A percentile compares a stretch with the other conserved stretches of the same genome.
Conservation (phyloP, 1,140 invertebrate genomes). For the Fopius arisanus region DNA sequence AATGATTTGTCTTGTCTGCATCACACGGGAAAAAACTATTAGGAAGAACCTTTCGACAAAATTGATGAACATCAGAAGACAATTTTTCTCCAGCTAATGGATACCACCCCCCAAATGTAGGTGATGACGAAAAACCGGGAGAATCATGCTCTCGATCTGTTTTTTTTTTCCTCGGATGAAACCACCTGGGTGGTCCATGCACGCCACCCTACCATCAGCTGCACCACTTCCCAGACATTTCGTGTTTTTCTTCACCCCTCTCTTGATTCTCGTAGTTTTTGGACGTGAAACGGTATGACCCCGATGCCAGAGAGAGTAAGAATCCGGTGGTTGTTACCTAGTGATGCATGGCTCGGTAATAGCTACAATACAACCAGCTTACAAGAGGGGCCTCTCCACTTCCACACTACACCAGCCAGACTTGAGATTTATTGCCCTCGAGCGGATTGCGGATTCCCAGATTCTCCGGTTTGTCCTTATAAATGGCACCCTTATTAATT, state of each 20-base stretch:
- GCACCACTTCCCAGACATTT: slow-evolving; percentile 55
- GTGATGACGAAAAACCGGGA: neutral
- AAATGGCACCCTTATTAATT: slow-evolving; percentile 66
- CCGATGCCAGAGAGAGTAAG: slow-evolving; percentile 36
- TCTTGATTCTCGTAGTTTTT: slow-evolving; percentile 3
- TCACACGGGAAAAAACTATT: neutral
- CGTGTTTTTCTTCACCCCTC: slow-evolving; percentile 40
- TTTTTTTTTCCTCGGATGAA: neutral
- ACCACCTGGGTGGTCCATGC: slow-evolving; percentile 62
- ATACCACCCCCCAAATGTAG: neutral
- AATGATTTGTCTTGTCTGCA: no score
- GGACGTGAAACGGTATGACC: neutral
- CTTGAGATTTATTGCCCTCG: slow-evolving; percentile 64
- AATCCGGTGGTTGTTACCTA: slow-evolving; percentile 59
- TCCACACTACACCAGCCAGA: slow-evolving; percentile 48
- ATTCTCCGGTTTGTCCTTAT: slow-evolving; percentile 65
- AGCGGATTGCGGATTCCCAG: slow-evolving; percentile 62
- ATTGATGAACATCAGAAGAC: neutral
- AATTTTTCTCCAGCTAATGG: neutral
- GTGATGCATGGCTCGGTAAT: slow-evolving; percentile 66
- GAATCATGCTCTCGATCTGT: neutral
- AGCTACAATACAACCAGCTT: slow-evolving; percentile 66
- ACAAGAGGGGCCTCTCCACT: slow-evolving; percentile 59
- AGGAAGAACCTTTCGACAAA: neutral
- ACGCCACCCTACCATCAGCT: slow-evolving; percentile 53